Percentiles rank a stretch among this genome's conserved stretches.
These are phyloP conservation scores for Cephus sareptanus DNA, from an alignment of 2,888 invertebrate species.

Conservation along the genomic window DNA sequence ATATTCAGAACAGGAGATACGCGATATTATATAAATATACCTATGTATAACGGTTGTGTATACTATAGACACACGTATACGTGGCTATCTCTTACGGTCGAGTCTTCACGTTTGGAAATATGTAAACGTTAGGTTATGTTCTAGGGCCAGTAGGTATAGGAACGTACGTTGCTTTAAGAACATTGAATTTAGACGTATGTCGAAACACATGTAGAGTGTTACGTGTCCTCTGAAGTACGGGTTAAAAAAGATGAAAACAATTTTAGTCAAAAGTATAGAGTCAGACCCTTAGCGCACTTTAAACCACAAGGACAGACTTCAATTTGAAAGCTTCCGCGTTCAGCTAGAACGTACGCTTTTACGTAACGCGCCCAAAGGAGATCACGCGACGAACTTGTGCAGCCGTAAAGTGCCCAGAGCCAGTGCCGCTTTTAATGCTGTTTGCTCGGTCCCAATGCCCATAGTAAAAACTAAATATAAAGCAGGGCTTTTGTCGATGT, in stretches of 20 bases:
- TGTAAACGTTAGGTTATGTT: background rate
- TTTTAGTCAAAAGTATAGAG: background rate
- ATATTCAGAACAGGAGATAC: background rate
- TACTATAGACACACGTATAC: background rate
- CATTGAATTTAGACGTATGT: background rate
- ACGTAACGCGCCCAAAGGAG: background rate
- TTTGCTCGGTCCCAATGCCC: conserved; percentile 5
- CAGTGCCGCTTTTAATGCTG: conserved; percentile 3
- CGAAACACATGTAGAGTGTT: conserved; percentile 17
- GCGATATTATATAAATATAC: background rate
- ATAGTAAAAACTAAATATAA: conserved; percentile 21
- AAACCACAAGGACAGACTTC: background rate
- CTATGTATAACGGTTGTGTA: background rate
- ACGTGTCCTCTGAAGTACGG: conserved; percentile 11
- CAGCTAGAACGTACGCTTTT: background rate
- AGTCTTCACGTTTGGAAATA: background rate
- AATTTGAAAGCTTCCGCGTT: conserved; percentile 3
- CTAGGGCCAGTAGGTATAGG: background rate
- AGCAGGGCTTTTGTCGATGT: conserved; percentile 20
- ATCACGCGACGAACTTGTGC: conserved; percentile 2
- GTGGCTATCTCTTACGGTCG: background rate
- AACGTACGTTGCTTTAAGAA: background rate
- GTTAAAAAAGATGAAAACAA: background rate
- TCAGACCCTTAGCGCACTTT: background rate
- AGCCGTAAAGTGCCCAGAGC: conserved; percentile 5